Conservation (phyloP, 2,113 vertebrate genomes). For the Scytalopus superciliaris region DNA sequence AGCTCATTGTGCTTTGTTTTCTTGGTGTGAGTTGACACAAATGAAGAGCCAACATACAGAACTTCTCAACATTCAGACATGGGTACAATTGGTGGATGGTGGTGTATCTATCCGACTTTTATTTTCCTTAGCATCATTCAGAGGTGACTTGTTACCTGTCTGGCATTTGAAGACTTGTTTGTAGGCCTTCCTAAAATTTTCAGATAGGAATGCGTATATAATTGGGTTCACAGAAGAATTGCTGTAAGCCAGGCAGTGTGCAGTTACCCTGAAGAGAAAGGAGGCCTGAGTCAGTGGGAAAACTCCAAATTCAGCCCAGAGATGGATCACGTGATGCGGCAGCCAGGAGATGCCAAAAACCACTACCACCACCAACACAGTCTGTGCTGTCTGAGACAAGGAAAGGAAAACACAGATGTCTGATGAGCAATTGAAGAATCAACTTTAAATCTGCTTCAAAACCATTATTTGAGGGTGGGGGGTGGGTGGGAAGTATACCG, state of each 20-base stretch:
- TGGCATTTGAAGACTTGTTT: slow-evolving; percentile 94
- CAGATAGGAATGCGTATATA: slow-evolving; percentile 95
- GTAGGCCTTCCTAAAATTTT: slow-evolving; percentile 97
- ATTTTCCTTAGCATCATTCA: slow-evolving; percentile 80
- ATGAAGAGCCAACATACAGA: neutral
- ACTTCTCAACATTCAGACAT: slow-evolving; percentile 76
- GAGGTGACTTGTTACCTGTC: slow-evolving; percentile 63
- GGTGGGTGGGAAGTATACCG: neutral
- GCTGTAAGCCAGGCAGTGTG: slow-evolving; percentile 97
- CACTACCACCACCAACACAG: slow-evolving; percentile 94
- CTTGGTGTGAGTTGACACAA: neutral
- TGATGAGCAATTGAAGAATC: slow-evolving; percentile 16
- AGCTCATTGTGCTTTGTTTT: neutral
- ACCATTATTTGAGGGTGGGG: neutral
- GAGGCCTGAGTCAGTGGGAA: slow-evolving; percentile 95
- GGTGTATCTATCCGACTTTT: slow-evolving; percentile 85
- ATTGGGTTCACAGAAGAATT: slow-evolving; percentile 98
- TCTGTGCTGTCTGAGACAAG: slow-evolving; percentile 89
- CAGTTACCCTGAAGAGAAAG: slow-evolving; percentile 87
- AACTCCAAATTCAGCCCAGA: slow-evolving; percentile 93
- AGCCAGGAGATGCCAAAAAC: slow-evolving; percentile 98
- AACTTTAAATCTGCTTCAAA: neutral
- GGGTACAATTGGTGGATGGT: slow-evolving; percentile 90
- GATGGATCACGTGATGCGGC: slow-evolving; percentile 90
- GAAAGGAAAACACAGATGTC: slow-evolving; percentile 44